Evolutionary conservation across 92 coral and sea anemone genomes (phyloP).

Genomic region (Phymanthus crucifer): DNA sequence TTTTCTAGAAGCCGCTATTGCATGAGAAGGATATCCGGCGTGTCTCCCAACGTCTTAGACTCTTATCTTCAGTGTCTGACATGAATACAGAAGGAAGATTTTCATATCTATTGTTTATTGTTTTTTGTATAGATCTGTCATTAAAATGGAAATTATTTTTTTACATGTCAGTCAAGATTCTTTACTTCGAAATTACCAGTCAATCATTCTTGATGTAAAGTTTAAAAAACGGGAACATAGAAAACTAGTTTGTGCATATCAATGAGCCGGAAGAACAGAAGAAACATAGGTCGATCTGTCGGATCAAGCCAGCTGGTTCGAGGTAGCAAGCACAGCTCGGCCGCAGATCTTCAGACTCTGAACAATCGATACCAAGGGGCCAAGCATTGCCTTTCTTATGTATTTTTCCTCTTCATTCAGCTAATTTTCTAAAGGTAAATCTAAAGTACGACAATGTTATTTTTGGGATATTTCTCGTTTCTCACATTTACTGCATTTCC

Average conservation of each 20-base stretch:
- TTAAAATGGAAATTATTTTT: background rate
- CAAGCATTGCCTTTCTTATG: background rate
- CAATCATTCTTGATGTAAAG: background rate
- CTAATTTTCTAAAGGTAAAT: background rate
- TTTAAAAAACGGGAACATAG: background rate
- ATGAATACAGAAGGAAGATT: background rate
- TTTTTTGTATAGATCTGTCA: background rate
- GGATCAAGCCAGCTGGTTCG: background rate
- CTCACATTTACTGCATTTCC: background rate
- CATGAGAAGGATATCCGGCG: background rate
- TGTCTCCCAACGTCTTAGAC: background rate
- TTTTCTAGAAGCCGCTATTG: background rate
- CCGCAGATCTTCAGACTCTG: too few relatives aligned
- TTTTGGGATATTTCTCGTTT: background rate
- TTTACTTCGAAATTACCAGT: background rate
- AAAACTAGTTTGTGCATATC: background rate
- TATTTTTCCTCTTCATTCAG: background rate
- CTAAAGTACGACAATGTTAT: background rate
- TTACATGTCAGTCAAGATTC: background rate
- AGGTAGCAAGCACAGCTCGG: too few relatives aligned
- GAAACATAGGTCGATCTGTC: background rate
- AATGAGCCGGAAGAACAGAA: constrained; percentile 3
- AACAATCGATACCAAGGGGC: background rate
- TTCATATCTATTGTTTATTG: background rate
- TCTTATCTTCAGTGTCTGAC: background rate